A percentile compares a stretch with the other conserved stretches of the same genome.
These are phyloP conservation scores for Venusia cambrica DNA, from an alignment of 2,888 invertebrate species.

Conservation along the genomic window DNA sequence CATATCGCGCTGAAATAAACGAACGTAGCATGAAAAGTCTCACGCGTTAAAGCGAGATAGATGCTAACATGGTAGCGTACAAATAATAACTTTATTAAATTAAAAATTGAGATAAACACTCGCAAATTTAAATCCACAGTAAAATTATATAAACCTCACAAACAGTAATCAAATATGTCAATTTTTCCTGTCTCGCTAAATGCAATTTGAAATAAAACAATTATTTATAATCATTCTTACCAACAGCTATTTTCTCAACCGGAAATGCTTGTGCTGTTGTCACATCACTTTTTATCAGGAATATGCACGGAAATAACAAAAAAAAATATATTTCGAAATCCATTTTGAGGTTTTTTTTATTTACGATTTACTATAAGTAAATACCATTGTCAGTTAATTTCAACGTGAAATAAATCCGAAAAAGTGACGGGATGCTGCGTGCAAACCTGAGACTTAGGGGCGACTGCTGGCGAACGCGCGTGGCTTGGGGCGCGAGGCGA, in stretches of 20 bases:
- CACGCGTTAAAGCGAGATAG: slow-evolving; percentile 43
- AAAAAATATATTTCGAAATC: slow-evolving; percentile 34
- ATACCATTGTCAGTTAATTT: slow-evolving; percentile 20
- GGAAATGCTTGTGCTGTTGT: slow-evolving; percentile 61
- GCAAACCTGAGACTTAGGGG: slow-evolving; percentile 76
- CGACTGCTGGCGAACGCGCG: slow-evolving; percentile 67
- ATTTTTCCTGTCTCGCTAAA: too few relatives aligned
- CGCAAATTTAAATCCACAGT: too few relatives aligned
- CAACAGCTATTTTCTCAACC: slow-evolving; percentile 73
- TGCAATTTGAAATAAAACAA: too few relatives aligned
- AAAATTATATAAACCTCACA: too few relatives aligned
- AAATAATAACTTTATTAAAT: too few relatives aligned
- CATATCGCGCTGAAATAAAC: slow-evolving; percentile 38
- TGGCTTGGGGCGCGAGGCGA: slow-evolving; percentile 58
- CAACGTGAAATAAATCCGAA: slow-evolving; percentile 33
- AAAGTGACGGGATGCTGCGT: slow-evolving; percentile 67
- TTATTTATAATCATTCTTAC: too few relatives aligned
- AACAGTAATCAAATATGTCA: too few relatives aligned
- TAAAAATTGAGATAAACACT: too few relatives aligned
- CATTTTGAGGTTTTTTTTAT: slow-evolving; percentile 34
- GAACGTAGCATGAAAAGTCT: slow-evolving; percentile 34
- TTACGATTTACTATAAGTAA: background rate
- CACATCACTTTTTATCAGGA: slow-evolving; percentile 53
- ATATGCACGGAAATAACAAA: slow-evolving; percentile 47
- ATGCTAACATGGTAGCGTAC: too few relatives aligned